Evolutionary conservation across 1,140 invertebrate species (phyloP), one percentile per base, ranked within the genome.

Genomic region (Eriocheir sinensis): DNA sequence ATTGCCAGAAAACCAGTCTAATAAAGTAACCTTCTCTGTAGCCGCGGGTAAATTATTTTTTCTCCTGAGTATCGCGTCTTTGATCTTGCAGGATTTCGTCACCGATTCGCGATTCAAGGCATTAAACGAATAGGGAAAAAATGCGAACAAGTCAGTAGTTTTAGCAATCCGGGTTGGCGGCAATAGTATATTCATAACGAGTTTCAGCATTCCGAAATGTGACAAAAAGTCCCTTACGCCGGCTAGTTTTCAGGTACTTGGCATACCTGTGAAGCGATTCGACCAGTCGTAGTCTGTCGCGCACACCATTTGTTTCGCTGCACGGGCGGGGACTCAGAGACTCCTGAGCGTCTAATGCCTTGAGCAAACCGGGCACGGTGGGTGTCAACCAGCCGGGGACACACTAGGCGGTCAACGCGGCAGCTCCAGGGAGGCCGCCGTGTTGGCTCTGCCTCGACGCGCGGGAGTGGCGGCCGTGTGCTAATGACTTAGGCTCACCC

Each of bases 401-500:
- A 72, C 60, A 72, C 12, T 21, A n/a, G 27, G 21, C 27, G 27
- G 0, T n/a, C 8, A 4, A 72, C 60, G 8, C 60, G 60, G 60
- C 60, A 72, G 60, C 60, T 72, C 60, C 8, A 21, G 21, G 4
- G 21, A 72, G 17, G 17, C 60, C 60, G 60, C 21, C 60, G n/a
- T 72, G 17, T 72, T n/a, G 21, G n/a, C 60, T n/a, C n/a, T 4
- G 21, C 27, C 60, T 72, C 27, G 60, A 27, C 60, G 27, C 6
- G 27, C 12, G 21, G n/a, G 60, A n/a, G 27, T 72, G 27, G 60
- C 21, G 60, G 12, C 0, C 27, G n/a, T 21, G 60, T 72, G 60
- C 60, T 72, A 72, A 72, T 72, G 60, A 72, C 60, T 72, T 72
- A 21, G n/a, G n/a, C 60, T 72, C 60, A 72, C 60, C 60, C n/a